Conservation (phyloP, 2,797 vertebrate species). For the Rachycentron canadum region DNA sequence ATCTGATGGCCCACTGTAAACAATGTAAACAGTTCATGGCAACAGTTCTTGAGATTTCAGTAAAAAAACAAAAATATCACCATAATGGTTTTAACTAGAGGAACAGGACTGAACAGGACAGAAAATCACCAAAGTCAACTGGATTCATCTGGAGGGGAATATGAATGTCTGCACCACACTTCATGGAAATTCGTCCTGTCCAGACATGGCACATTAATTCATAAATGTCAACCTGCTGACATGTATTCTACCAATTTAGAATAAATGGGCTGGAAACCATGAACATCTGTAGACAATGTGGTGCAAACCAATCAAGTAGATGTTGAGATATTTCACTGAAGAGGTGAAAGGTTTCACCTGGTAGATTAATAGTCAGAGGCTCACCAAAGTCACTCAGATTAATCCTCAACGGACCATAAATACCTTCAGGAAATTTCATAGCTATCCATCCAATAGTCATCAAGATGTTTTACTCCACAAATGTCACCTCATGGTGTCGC, state of each 20-base stretch:
- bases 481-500: neutral
- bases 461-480: slow-evolving; percentile 12
- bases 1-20: neutral
- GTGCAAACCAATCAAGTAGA: neutral
- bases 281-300: neutral
- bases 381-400: slow-evolving; percentile 1
- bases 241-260: neutral
- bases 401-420: neutral
- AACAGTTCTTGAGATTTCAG: neutral
- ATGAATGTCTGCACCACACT: neutral
- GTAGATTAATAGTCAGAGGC: neutral
- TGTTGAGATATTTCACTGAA: neutral
- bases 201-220: neutral
- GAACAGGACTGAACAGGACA: neutral
- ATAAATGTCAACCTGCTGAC: neutral
- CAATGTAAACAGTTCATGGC: neutral
- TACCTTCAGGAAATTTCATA: slow-evolving; percentile 5
- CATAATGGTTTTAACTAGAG: no score
- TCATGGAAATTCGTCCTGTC: neutral
- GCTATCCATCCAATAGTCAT: neutral
- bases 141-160: neutral
- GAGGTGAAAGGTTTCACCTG: slow-evolving; percentile 5
- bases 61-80: neutral
- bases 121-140: neutral
- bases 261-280: neutral